These are phyloP conservation scores for Antechinus stuartii DNA, from an alignment of 2,113 vertebrate species.

Conservation along the genomic window DNA sequence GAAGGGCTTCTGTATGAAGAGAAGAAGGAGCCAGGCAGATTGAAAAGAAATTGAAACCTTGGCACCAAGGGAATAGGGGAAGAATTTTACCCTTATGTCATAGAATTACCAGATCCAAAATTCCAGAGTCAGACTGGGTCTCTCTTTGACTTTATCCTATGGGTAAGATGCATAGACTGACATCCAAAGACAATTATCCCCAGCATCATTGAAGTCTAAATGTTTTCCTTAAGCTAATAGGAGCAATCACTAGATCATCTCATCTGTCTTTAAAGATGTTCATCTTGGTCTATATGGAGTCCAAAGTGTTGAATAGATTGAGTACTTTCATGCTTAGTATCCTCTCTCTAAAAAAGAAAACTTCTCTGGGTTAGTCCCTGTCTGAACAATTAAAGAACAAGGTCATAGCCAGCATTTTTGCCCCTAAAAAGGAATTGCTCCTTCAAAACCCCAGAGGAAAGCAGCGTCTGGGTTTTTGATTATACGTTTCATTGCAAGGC, in stretches of 20 bases:
- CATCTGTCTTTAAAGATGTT: neutral
- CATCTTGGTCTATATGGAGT: neutral
- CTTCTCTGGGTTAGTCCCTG: conserved; percentile 60
- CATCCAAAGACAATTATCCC: neutral
- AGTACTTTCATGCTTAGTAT: conserved; percentile 40
- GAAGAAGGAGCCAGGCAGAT: neutral
- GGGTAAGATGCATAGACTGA: neutral
- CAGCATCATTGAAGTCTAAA: conserved; percentile 8
- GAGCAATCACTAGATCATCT: neutral
- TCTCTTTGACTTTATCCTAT: neutral
- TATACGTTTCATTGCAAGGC: conserved; percentile 77
- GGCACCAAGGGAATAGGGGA: neutral
- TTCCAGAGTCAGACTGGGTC: neutral
- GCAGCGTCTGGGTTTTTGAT: conserved; percentile 80
- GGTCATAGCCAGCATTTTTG: conserved; percentile 66
- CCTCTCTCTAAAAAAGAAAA: conserved; percentile 58
- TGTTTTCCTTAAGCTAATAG: conserved; percentile 12
- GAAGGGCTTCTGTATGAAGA: neutral
- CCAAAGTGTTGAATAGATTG: neutral
- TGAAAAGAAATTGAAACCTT: neutral
- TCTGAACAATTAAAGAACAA: conserved; percentile 70
- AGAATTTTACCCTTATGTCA: neutral
- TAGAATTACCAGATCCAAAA: neutral
- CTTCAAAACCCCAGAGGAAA: conserved; percentile 77
- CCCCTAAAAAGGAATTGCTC: conserved; percentile 73